Base-by-base conservation (phyloP, 2,113 vertebrate species). In the Enhydra lutris region DNA sequence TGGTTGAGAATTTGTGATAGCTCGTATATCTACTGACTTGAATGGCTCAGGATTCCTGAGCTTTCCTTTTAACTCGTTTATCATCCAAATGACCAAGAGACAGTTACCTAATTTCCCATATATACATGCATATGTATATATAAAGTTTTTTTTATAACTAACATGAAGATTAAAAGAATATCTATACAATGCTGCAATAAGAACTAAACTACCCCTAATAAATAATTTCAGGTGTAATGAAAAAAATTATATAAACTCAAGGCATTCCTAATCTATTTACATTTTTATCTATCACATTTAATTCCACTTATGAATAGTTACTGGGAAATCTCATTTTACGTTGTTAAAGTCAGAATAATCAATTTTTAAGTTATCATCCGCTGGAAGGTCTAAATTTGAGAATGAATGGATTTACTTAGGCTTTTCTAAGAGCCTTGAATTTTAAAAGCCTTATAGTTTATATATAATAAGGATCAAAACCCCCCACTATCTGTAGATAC, bases 401-500 rank as follows among this genome's bases (percentile, higher is more conserved):
- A 94, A 94, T 92, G 55, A 97, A 55, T 96, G 63, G 84, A 92
- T 97, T 96, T 94, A 95, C 55, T 95, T 96, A 87, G 85, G 52
- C 55, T 97, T 97, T 85, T 74, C 93, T 88, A 67, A 93, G 24
- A 85, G 45, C 0, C 15, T 87, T 94, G 85, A 94, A 88, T 94
- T 97, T 92, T 95, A 94, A 97, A 94, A 94, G 55, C 42, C 61
- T 96, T 95, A 67, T 15, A 93, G n/a, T 94, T 97, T 93, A 91
- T 96, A 91, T 91, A 82, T n/a, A 96, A 88, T 85, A 91, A 96
- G 74, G 69, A 80, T 83, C 74, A 95, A 90, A 7, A 2, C 3
- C 24, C 21, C 23, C 42, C 4, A 83, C 61, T 61, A 96, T 94
- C 89, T 95, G 89, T 90, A 82, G 61, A 91, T 36, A 83, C 24